These are phyloP conservation scores for Erebia ligea DNA, from an alignment of 2,888 invertebrate species.

Conservation along the genomic window DNA sequence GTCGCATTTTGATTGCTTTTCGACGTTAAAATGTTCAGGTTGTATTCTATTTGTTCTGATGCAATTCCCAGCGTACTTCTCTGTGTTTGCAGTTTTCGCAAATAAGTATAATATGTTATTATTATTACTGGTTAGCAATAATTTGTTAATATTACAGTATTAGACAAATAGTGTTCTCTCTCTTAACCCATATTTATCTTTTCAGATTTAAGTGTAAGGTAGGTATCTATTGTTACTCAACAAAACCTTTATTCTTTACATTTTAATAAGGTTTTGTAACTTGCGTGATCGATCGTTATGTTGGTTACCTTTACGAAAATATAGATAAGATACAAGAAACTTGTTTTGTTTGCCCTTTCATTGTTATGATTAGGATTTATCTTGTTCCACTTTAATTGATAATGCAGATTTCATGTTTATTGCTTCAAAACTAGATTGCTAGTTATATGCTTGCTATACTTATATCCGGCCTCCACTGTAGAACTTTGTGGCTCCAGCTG, in stretches of 20 bases:
- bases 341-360: not conserved
- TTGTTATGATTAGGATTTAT: not conserved
- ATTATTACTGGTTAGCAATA: constrained; percentile 6
- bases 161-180: not conserved
- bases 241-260: not conserved
- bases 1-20: constrained; percentile 32
- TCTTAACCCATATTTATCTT: not conserved
- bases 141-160: not conserved
- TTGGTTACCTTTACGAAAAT: not conserved
- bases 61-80: not conserved
- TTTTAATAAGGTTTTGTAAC: constrained; percentile 9
- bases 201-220: not conserved
- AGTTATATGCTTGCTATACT: too few relatives aligned
- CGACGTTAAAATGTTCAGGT: constrained; percentile 29
- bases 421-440: too few relatives aligned
- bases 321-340: not conserved
- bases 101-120: too few relatives aligned
- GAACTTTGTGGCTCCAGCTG: too few relatives aligned
- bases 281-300: not conserved
- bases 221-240: not conserved
- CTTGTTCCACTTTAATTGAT: constrained; percentile 1
- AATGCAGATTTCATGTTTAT: not conserved
- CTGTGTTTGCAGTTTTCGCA: not conserved
- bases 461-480: too few relatives aligned
- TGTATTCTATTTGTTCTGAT: constrained; percentile 9